Percentiles rank a stretch among this genome's conserved stretches.
Evolutionary conservation across 2,888 invertebrate genomes (phyloP).

Genomic region (Lordiphosa fenestrarum): DNA sequence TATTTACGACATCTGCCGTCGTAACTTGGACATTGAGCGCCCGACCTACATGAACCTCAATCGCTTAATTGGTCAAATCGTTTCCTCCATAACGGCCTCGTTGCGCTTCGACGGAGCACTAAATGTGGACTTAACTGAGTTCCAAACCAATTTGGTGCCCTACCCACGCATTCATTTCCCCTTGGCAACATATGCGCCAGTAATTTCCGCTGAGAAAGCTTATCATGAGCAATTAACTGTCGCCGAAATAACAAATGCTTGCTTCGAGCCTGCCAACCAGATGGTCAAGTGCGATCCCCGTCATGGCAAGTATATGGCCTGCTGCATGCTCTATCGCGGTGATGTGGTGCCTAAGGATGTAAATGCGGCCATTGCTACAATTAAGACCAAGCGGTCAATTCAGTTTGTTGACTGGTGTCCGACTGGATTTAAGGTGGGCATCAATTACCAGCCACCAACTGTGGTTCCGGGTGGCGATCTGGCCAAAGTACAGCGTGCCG

Average conservation of each 20-base stretch:
- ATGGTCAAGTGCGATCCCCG: constrained; percentile 96
- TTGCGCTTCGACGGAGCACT: constrained; percentile 95
- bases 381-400: constrained; percentile 95
- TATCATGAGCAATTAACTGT: constrained; percentile 95
- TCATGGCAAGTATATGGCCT: constrained; percentile 96
- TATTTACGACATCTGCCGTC: constrained; percentile 93
- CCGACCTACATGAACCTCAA: constrained; percentile 93
- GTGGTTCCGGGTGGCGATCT: constrained; percentile 95
- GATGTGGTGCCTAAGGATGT: constrained; percentile 97
- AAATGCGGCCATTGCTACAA: constrained; percentile 94
- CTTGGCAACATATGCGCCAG: constrained; percentile 93
- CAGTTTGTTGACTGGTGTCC: constrained; percentile 95
- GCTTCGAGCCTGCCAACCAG: constrained; percentile 97
- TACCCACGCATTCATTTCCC: constrained; percentile 98
- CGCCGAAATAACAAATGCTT: constrained; percentile 95
- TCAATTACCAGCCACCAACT: constrained; percentile 94
- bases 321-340: constrained; percentile 95
- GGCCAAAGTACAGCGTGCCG: constrained; percentile 95
- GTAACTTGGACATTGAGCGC: constrained; percentile 92
- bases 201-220: constrained; percentile 95
- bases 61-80: constrained; percentile 92
- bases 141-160: constrained; percentile 95
- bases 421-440: constrained; percentile 91
- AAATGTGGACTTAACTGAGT: constrained; percentile 96
- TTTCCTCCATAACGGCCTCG: constrained; percentile 95